Base-by-base conservation (phyloP, 2,797 vertebrate genomes). In the Pogonophryne albipinna region DNA sequence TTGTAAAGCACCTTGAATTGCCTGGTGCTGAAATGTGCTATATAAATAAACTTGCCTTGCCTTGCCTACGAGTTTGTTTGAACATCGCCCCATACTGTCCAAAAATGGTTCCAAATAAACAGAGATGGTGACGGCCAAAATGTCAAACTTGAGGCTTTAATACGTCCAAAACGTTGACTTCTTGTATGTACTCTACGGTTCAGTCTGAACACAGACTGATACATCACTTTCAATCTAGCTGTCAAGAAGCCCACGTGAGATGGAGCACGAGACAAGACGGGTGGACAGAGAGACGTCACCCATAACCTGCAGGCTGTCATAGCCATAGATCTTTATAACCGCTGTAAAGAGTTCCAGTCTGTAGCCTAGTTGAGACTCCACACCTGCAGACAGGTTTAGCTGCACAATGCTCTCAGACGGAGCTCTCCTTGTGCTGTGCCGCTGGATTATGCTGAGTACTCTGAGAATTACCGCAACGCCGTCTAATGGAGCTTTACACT, bases 311-410 rank as follows among this genome's bases (percentile, higher is more conserved):
- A 23, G 11, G 23, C 19, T 14, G 31, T 62, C 66, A 61, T n/a
- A 69, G 63, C 6, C 60, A 69, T 31, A 52, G 9, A 70, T 64
- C 73, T 69, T 55, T 34, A 15, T 19, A 62, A 58, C 59, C 61
- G 64, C 61, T 66, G 63, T 62, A 52, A 27, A 71, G 67, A 69
- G 16, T 59, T 59, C 2, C 12, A 8, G 34, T 34, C n/a, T 59
- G n/a, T 20, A 20, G 38, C n/a, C 57, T 9, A 44, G 38, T 20
- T 20, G 49, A 17, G 58, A 80, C 27, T 10, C 6, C 42, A 49
- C 83, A 78, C 79, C 79, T 82, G 74, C 79, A 72, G 57, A 68
- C 58, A 61, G 50, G 52, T 67, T 66, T 72, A 56, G 55, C 23
- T 68, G 49, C 44, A 34, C 1, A 27, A 27, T 27, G 27, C 27